Base-by-base conservation (phyloP, 2,797 vertebrate species). In the Epinephelus awoara region DNA sequence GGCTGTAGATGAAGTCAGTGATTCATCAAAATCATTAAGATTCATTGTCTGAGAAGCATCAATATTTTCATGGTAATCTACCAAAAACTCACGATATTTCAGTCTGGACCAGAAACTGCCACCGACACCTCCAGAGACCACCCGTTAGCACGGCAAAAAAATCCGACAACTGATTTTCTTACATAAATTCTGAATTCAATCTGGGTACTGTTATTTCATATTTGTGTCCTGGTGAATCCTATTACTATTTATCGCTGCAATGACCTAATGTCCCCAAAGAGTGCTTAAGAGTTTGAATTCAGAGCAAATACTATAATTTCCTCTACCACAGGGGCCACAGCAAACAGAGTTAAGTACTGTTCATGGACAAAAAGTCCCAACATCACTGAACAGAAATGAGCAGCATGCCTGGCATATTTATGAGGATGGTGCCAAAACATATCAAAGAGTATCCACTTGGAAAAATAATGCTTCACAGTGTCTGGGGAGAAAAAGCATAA, bases 381-480 rank as follows among this genome's bases (percentile, higher is more conserved):
- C 46, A 57, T 62, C 40, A 47, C 59, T 79, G 65, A 55, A 9
- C 40, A n/a, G 57, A 74, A 74, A 82, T 12, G 56, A 67, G 25
- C n/a, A 13, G 62, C 47, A 29, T n/a, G 47, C 0, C 38, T 59
- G 47, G 46, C 63, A 74, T 72, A 51, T 72, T 68, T 49, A 72
- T 61, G 44, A 54, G 58, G 25, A 57, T 49, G 4, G 21, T 47
- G 46, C 42, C 15, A 50, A 74, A 46, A 49, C 52, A 72, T 72
- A 80, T 75, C 38, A 65, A 62, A 71, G 19, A 62, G 66, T 27
- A n/a, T 67, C 15, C 40, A 49, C 23, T 38, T 21, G 2, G 25
- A 64, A 61, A 69, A 83, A 75, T 13, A 82, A 80, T 50, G 64
- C 23, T 73, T 67, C n/a, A 17, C 56, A 54, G 58, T 23, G 25